Evolutionary conservation across 2,113 vertebrate species (phyloP).

Genomic region (Python bivittatus): DNA sequence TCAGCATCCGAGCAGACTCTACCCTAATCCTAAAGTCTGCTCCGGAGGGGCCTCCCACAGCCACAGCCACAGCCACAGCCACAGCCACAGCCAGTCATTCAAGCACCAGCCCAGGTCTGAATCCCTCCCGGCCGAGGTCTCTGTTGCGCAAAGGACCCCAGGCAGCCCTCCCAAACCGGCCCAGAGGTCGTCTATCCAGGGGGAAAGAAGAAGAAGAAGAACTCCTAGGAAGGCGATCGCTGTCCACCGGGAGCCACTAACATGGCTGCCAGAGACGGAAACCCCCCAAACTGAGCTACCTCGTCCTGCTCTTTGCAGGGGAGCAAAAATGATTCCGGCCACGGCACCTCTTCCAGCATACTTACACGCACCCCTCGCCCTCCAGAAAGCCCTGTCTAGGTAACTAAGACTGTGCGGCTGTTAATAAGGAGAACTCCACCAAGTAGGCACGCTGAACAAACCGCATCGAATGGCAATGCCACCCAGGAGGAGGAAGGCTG

Average conservation of each 20-base stretch:
- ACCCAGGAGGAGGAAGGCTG: background rate
- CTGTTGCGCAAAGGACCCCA: background rate
- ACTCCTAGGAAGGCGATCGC: background rate
- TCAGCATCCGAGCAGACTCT: background rate
- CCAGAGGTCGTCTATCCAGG: background rate
- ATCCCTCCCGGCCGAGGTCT: background rate
- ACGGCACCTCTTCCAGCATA: background rate
- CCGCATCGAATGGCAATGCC: too few species aligned
- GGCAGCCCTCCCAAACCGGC: background rate
- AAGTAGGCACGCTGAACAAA: background rate
- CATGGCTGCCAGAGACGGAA: too few species aligned
- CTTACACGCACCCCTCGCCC: too few species aligned
- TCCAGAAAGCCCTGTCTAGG: background rate
- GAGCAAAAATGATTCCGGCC: background rate
- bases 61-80: too few species aligned
- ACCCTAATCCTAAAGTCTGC: background rate
- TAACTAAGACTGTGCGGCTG: too few species aligned
- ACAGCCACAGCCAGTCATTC: too few species aligned
- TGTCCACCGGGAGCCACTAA: background rate
- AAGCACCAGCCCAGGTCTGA: background rate
- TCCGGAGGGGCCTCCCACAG: background rate
- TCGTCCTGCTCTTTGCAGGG: background rate
- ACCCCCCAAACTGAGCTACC: background rate
- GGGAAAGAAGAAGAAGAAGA: background rate
- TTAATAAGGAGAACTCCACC: background rate